Conservation (phyloP, 2,888 invertebrate species). For the Luperina testacea region DNA sequence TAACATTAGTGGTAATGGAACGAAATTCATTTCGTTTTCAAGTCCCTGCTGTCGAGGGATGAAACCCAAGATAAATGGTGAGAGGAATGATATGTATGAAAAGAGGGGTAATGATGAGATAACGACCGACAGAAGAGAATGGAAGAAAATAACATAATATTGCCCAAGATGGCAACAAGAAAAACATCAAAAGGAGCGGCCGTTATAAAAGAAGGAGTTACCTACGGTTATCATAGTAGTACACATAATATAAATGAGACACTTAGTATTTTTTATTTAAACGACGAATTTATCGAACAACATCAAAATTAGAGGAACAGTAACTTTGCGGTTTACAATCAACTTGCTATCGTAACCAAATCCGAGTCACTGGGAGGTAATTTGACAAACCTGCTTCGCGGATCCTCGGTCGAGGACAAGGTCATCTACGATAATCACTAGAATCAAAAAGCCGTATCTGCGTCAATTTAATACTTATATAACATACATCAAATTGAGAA, state of each 20-base stretch:
- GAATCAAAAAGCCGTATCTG: neutral
- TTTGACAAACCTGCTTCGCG: neutral
- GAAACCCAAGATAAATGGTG: neutral
- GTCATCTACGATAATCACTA: constrained; percentile 3
- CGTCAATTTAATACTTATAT: neutral
- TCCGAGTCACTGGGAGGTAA: neutral
- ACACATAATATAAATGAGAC: neutral
- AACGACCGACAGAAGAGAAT: neutral
- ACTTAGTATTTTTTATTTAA: neutral
- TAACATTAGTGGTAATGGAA: too few species aligned
- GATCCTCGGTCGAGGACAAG: neutral
- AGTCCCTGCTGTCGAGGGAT: neutral
- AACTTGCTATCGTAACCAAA: neutral
- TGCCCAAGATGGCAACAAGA: neutral
- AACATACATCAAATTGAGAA: constrained; percentile 1
- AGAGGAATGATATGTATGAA: neutral
- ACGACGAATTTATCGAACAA: neutral
- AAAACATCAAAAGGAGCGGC: neutral
- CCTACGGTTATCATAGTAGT: neutral
- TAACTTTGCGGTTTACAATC: neutral
- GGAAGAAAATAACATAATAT: neutral
- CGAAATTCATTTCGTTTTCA: too few species aligned
- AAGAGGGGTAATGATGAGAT: neutral
- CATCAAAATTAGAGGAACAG: constrained; percentile 1
- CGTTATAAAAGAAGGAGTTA: neutral